Percentiles rank a stretch among this genome's conserved stretches.
Conservation (phyloP, 2,888 invertebrate genomes). For the Argyresthia albistria region DNA sequence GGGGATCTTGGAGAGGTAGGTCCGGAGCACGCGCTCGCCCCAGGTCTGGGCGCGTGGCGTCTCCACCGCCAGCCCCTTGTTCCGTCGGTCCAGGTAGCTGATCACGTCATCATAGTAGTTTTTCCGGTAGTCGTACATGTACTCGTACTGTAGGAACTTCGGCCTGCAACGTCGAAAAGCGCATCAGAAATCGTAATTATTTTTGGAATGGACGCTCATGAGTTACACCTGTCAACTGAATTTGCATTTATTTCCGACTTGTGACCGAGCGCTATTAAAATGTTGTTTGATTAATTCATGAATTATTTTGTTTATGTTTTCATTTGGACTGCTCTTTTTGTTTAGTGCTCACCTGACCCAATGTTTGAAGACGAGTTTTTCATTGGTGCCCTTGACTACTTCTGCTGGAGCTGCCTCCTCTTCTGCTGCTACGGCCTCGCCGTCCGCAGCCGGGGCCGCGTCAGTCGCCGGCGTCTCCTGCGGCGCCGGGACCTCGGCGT, state of each 20-base stretch:
- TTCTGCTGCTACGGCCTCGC: conserved; percentile 52
- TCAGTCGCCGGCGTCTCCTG: conserved; percentile 18
- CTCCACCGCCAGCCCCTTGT: conserved; percentile 78
- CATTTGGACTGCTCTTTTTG: no score
- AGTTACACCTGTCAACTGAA: neutral
- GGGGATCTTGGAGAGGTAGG: conserved; percentile 77
- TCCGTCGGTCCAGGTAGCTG: conserved; percentile 84
- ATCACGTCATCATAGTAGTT: conserved; percentile 91
- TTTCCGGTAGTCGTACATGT: conserved; percentile 86
- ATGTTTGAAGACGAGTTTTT: conserved; percentile 82
- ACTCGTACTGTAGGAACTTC: conserved; percentile 84
- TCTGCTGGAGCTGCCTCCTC: conserved; percentile 53
- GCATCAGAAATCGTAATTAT: conserved; percentile 2
- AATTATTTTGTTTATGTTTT: neutral
- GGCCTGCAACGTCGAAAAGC: conserved; percentile 68
- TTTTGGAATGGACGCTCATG: neutral
- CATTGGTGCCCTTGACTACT: conserved; percentile 62
- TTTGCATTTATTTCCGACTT: neutral
- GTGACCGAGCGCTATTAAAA: neutral
- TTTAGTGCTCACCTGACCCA: conserved; percentile 83
- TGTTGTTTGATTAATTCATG: neutral
- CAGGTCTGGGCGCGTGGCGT: conserved; percentile 87
- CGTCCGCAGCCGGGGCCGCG: conserved; percentile 34
- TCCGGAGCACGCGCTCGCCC: conserved; percentile 86
- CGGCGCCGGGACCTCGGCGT: conserved; percentile 39